A percentile compares a stretch with the other conserved stretches of the same genome.
These are phyloP conservation scores for Nemoura dubitans DNA, from an alignment of 2,888 invertebrate species.

Conservation along the genomic window DNA sequence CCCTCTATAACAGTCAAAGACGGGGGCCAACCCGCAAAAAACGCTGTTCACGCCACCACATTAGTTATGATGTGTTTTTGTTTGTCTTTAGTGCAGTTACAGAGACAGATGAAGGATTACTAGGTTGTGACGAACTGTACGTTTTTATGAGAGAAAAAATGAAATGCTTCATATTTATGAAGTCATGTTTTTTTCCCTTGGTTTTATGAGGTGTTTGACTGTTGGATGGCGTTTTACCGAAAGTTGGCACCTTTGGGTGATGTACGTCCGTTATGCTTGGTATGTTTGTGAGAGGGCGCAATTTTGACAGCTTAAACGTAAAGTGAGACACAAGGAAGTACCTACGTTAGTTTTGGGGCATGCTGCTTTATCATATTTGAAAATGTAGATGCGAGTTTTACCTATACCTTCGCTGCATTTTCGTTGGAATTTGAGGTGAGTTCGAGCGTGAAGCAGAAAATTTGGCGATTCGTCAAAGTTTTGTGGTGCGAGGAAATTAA, in stretches of 20 bases:
- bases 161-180: background rate
- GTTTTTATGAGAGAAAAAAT: background rate
- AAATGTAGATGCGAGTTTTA: too few species aligned
- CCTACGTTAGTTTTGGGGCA: too few species aligned
- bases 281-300: background rate
- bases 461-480: too few species aligned
- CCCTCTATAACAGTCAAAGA: background rate
- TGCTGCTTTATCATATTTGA: too few species aligned
- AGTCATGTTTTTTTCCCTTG: background rate
- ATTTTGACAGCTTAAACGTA: background rate
- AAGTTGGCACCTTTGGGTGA: background rate
- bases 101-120: background rate
- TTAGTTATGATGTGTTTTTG: background rate
- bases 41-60: background rate
- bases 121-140: background rate
- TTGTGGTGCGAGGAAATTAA: too few species aligned
- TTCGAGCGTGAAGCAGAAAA: too few species aligned
- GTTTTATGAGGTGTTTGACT: slow-evolving; percentile 7
- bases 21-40: background rate
- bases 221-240: background rate
- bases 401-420: too few species aligned
- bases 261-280: background rate
- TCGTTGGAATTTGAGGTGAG: too few species aligned
- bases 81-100: background rate
- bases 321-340: background rate